Conservation (phyloP, 2,797 vertebrate species). For the Acestrorhynchus altus region DNA sequence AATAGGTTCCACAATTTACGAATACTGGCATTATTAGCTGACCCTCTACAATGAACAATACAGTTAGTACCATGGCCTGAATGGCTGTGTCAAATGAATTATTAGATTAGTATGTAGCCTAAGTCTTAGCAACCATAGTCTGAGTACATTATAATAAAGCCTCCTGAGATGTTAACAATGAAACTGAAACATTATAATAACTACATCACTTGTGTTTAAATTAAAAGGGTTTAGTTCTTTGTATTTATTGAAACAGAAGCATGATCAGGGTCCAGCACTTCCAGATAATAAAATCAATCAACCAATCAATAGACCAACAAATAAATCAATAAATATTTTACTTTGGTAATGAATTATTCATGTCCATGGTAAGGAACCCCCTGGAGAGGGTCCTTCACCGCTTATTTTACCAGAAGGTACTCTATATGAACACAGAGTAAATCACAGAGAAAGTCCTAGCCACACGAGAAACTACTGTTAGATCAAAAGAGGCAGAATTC, state of each 20-base stretch:
- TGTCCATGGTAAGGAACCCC: neutral
- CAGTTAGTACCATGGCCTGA: slow-evolving; percentile 15
- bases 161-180: neutral
- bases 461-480: neutral
- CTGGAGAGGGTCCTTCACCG: neutral
- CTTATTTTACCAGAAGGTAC: neutral
- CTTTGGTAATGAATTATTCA: neutral
- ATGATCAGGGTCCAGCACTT: neutral
- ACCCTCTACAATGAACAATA: neutral
- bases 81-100: slow-evolving; percentile 33
- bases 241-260: neutral
- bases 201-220: neutral
- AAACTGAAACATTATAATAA: neutral
- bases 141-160: neutral
- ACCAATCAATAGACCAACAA: neutral
- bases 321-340: neutral
- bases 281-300: neutral
- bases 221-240: too few relatives aligned
- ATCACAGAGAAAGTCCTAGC: neutral
- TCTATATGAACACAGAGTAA: neutral
- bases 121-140: too few relatives aligned
- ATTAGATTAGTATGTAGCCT: slow-evolving; percentile 30
- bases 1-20: too few relatives aligned
- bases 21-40: too few relatives aligned
- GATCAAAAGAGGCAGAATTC: neutral